Evolutionary conservation across 1,140 invertebrate genomes (phyloP), one percentile per base, ranked within the genome.

Genomic region (Pseudomyrmex sp.): DNA sequence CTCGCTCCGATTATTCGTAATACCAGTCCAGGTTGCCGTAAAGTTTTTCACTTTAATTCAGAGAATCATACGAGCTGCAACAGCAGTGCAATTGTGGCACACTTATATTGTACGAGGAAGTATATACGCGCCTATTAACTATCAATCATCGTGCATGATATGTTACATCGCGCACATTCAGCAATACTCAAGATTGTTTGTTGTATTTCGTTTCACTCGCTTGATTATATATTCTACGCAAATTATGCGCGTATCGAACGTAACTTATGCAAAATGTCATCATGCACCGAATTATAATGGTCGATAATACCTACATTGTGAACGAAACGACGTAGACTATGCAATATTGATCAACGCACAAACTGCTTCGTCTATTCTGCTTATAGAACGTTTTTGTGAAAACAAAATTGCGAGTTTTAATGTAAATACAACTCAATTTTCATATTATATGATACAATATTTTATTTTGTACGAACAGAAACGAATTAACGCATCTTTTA

Each of bases 71-170:
- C 9, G 20, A 52, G 35, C 35, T 77, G 13, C 8, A 63, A 15
- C 26, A 4, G 26, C 26, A 18, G 26, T 2, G 35, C 35, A 46
- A 56, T 35, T 74, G 46, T n/a, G 15, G 9, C 26, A 18, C 23
- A 48, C 61, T 68, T 5, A 69, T 46, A 58, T 79, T 79, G 8
- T 48, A 76, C 10, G 35, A 77, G 13, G 3, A 35, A 35, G 35
- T 44, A 46, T 9, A n/a, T 46, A 48, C 2, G 15, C n/a, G 8
- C 13, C 1, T 68, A 68, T 68, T 58, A 69, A 79, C 58, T 69
- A 79, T 59, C 18, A 69, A 56, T 18, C n/a, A n/a, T n/a, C 46
- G 15, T 8, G 26, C 13, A 7, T 26, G 26, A 26, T 35, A 35
- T 15, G 15, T 0, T 56, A 46, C 58, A 79, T 54, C 46, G 62